Evolutionary conservation across 2,113 vertebrate genomes (phyloP), one percentile per base, ranked within the genome.

Genomic region (Atherinomorus stipes): DNA sequence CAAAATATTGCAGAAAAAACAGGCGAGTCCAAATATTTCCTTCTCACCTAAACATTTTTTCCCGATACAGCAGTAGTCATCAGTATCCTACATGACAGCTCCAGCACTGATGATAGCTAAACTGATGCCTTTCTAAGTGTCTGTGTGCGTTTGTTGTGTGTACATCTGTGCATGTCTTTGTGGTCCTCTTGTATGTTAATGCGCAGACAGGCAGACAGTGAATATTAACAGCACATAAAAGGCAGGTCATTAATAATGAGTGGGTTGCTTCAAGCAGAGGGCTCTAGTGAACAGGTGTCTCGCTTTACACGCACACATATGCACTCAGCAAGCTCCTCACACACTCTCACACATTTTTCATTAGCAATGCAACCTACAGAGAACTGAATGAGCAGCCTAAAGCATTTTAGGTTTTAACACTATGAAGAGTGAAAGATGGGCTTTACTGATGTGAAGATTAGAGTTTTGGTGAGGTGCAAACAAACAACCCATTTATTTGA

Each of bases 191-290:
- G 40, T 64, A 60, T 71, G 53, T 82, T 3, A 40, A 37, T 4
- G 19, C 54, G 73, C 54, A 74, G 51, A 61, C 72, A 23, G 49
- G 42, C 61, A 54, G 56, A 58, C 53, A 25, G 70, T 68, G 51
- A 63, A 60, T 80, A 76, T 85, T 76, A 84, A 74, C 54, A 11
- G 59, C 62, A 76, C 74, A 64, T 65, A 80, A 83, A 90, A 81
- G 76, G 64, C 71, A 62, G 37, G 52, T 76, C 80, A 85, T 87
- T 28, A 85, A 87, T 87, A 88, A 90, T 88, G 74, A 90, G 84
- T 64, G 61, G 12, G 18, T 45, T 4, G 61, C 74, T 64, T 86
- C 74, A 69, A 85, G 71, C 83, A 61, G 59, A 72, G 67, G 25
- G 74, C 82, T 84, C 78, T 64, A 83, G 64, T 90, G 78, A 88